Evolutionary conservation across 2,888 invertebrate species (phyloP).

Genomic region (Eutolmus rufibarbis): DNA sequence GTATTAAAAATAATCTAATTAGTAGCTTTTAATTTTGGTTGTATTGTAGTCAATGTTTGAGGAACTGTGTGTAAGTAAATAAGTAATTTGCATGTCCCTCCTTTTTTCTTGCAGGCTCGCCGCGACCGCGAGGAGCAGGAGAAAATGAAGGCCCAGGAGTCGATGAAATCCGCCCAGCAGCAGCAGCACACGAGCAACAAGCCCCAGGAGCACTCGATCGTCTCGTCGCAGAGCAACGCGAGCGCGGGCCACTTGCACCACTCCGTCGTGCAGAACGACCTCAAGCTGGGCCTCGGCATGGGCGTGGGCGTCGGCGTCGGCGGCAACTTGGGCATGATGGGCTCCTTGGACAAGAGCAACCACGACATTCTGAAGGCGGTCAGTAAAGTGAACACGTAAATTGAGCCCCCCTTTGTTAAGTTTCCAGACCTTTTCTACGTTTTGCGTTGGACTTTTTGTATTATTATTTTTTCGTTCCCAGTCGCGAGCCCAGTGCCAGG

Average conservation of each 20-base stretch:
- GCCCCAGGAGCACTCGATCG: conserved; percentile 58
- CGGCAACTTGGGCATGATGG: conserved; percentile 63
- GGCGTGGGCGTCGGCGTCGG: conserved; percentile 57
- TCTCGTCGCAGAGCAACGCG: conserved; percentile 57
- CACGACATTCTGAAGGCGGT: conserved; percentile 63
- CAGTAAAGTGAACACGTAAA: conserved; percentile 64
- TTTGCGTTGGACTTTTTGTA: neutral
- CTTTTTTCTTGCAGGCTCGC: conserved; percentile 66
- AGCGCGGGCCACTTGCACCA: conserved; percentile 59
- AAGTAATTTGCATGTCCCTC: too few species aligned
- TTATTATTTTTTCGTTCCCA: conserved; percentile 22
- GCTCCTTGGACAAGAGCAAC: conserved; percentile 62
- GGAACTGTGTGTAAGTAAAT: too few species aligned
- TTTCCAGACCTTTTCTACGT: conserved; percentile 8
- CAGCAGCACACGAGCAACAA: conserved; percentile 68
- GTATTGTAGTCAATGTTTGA: too few species aligned
- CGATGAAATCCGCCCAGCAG: conserved; percentile 84
- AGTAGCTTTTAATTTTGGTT: too few species aligned
- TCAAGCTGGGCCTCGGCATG: conserved; percentile 63
- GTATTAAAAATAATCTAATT: too few species aligned
- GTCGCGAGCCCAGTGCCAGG: neutral
- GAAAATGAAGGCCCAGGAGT: conserved; percentile 88
- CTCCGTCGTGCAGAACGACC: conserved; percentile 62
- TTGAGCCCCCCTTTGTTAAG: conserved; percentile 45
- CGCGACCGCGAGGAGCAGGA: conserved; percentile 91